Conservation (phyloP, 1,140 invertebrate genomes). For the Papilio aristodemus region DNA sequence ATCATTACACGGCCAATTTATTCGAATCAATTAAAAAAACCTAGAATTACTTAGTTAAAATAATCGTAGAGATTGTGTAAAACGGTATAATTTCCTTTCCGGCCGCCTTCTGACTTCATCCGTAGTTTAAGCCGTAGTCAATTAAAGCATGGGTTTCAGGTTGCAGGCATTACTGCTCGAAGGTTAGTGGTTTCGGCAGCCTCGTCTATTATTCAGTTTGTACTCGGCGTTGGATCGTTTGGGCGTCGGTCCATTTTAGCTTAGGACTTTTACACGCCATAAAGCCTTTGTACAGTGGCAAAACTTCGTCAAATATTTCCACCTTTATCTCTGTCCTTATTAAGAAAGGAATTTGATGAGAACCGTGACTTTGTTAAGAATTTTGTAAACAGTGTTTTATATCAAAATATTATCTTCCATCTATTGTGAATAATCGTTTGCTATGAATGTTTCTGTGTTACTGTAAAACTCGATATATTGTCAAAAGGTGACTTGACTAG, state of each 20-base stretch:
- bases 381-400: neutral
- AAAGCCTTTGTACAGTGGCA: constrained; percentile 20
- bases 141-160: constrained; percentile 25
- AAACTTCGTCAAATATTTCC: constrained; percentile 25
- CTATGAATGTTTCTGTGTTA: too few species aligned
- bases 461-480: too few species aligned
- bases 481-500: too few species aligned
- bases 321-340: constrained; percentile 15
- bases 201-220: constrained; percentile 30
- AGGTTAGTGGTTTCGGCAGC: constrained; percentile 27
- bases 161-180: constrained; percentile 26
- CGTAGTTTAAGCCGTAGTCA: constrained; percentile 1
- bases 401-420: neutral
- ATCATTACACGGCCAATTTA: too few species aligned
- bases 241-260: constrained; percentile 22
- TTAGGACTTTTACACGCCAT: constrained; percentile 29
- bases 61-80: too few species aligned
- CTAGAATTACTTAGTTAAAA: too few species aligned
- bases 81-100: neutral
- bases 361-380: constrained; percentile 10
- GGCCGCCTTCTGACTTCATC: neutral
- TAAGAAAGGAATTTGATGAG: constrained; percentile 20
- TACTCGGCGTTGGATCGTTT: constrained; percentile 16
- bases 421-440: too few species aligned
- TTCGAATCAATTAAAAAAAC: too few species aligned